Evolutionary conservation across 2,888 invertebrate genomes (phyloP), one percentile per base, ranked within the genome.

Genomic region (Ectemnius continuus): DNA sequence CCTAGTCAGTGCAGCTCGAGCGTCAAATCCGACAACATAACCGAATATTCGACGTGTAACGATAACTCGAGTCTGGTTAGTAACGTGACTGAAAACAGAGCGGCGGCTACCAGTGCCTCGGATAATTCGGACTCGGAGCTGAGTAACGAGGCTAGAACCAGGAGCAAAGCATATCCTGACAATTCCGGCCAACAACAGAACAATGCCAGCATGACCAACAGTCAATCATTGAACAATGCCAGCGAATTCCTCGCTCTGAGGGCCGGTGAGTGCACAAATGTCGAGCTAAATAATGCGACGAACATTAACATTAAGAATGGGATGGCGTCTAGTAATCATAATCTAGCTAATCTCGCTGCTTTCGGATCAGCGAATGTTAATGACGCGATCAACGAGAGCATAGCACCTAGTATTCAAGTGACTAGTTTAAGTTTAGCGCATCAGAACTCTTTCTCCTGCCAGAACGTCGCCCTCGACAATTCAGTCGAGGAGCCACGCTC

Each of bases 291-390:
- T 70, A 91, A 91, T 77, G 90, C 88, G 77, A 91, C 91, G 75
- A 91, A 91, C 78, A 91, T 91, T 76, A 90, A 90, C 79, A 91
- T 91, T 71, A 89, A 85, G 75, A 90, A 91, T 65, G 89, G 88
- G 11, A 87, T 88, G 4, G 84, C 80, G 18, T 81, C 82, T 11
- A 88, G 84, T 45, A 84, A 86, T 2, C 86, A 86, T 67, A 88
- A 89, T 63, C 89, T 89, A 85, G 86, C 84, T 26, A 52, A 4
- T 13, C 16, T 52, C 8, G 36, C 36, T 6, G 36, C 8, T 11
- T 36, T 36, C 36, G 36, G 36, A 0, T 36, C 36, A 2, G 36
- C 36, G 36, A 90, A 83, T 77, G 69, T 89, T 56, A 90, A 88
- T 61, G 90, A 91, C 67, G 90, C 88, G 45, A 91, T 91, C 57